These are phyloP conservation scores for Spheniscus humboldti DNA, from an alignment of 2,797 vertebrate genomes.

Conservation along the genomic window DNA sequence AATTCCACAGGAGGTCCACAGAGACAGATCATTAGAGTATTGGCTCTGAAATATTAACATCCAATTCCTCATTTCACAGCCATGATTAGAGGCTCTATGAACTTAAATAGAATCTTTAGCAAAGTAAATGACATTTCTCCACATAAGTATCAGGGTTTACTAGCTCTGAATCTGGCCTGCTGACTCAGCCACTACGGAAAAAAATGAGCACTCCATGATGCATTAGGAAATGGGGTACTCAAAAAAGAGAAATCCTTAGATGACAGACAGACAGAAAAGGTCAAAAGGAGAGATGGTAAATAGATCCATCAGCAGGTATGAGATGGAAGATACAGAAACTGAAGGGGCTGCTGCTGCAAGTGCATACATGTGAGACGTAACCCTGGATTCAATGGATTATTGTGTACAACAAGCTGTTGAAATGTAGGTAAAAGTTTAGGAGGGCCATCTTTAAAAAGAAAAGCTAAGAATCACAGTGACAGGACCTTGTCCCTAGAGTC, in stretches of 20 bases:
- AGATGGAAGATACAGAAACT: not conserved
- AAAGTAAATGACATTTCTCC: conserved; percentile 33
- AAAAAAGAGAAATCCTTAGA: not conserved
- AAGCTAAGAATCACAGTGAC: not conserved
- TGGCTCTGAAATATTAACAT: conserved; percentile 51
- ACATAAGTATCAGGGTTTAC: not conserved
- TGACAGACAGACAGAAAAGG: not conserved
- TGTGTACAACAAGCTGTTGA: not conserved
- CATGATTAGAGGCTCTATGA: conserved; percentile 39
- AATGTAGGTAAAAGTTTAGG: not conserved
- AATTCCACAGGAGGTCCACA: conserved; percentile 27
- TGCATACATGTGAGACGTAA: not conserved
- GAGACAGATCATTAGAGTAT: conserved; percentile 36
- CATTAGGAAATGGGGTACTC: not conserved
- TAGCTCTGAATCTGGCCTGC: not conserved
- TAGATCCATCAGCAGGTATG: not conserved
- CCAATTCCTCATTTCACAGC: conserved; percentile 42
- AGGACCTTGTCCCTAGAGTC: not conserved
- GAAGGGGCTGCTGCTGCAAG: not conserved
- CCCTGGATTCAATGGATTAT: not conserved
- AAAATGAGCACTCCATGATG: not conserved
- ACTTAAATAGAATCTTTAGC: not conserved
- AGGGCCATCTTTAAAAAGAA: not conserved
- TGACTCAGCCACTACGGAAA: not conserved
- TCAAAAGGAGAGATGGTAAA: not conserved